Evolutionary conservation across 2,888 invertebrate genomes (phyloP), one percentile per base, ranked within the genome.

Genomic region (Calliphora vomitoria): DNA sequence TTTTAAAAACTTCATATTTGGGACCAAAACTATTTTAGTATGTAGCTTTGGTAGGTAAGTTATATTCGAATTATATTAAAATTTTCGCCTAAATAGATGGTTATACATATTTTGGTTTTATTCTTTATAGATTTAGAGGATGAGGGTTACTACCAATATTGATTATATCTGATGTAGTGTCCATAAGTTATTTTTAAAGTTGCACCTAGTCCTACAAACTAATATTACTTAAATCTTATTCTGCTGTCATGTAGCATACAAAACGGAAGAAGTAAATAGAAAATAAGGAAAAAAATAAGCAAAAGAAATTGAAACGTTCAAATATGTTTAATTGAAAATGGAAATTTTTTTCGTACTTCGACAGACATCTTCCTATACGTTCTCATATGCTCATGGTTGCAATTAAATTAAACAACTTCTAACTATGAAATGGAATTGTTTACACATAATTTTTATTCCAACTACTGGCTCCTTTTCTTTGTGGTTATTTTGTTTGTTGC

Each of bases 271-370:
- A 47, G 44, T 20, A 58, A 20, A 35, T 35, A 20, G 62, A 62
- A 62, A 62, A 62, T 35, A 62, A 53, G 31, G 75, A 55, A 20
- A 20, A 4, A 20, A 68, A 50, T 47, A 78, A 18, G 25, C n/a
- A 50, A 66, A 68, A 41, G 38, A 31, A 68, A 35, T 62, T 66
- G n/a, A 69, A 74, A 66, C 25, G 50, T 18, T 72, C 44, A 78
- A 75, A 78, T 44, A 38, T 50, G 72, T 82, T 82, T 82, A 79
- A 87, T 85, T 87, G 82, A 85, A 85, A 75, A 87, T 78, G 68
- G 72, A 84, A 62, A 74, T 81, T 69, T 69, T 75, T 18, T 31
- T 71, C 13, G 8, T 35, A 20, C 18, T 66, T 31, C 53, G 11
- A 62, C 38, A 55, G 8, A 62, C 25, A 41, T 31, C 41, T 18